Conservation (phyloP, 2,888 invertebrate genomes). For the Ecliptopera silaceata region DNA sequence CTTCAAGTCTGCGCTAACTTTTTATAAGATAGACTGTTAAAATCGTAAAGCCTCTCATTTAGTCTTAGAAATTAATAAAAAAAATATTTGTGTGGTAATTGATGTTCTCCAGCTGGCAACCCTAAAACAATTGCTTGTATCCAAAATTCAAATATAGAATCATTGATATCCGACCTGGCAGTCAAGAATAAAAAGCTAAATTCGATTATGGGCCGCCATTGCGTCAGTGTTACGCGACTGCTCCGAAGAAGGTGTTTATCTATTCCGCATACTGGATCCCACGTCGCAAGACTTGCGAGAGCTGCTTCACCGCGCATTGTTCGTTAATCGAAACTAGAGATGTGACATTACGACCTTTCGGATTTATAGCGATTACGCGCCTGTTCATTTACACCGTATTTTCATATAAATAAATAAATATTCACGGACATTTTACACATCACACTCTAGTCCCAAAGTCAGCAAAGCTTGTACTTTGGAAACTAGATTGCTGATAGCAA, state of each 20-base stretch:
- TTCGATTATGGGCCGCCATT: slow-evolving; percentile 33
- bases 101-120: slow-evolving; percentile 3
- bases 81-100: too few species aligned
- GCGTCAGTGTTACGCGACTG: slow-evolving; percentile 35
- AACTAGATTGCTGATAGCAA: too few species aligned
- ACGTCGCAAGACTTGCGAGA: slow-evolving; percentile 28
- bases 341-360: slow-evolving; percentile 25
- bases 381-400: background rate
- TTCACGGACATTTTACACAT: too few species aligned
- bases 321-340: slow-evolving; percentile 47
- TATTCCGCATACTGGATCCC: slow-evolving; percentile 37
- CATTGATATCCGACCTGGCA: background rate
- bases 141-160: slow-evolving; percentile 6
- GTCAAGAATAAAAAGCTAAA: slow-evolving; percentile 12
- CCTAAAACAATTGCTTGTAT: background rate
- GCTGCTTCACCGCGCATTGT: slow-evolving; percentile 31
- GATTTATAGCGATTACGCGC: slow-evolving; percentile 2
- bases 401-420: too few species aligned
- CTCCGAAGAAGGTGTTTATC: slow-evolving; percentile 33
- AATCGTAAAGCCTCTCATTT: too few species aligned
- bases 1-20: too few species aligned
- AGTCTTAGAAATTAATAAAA: too few species aligned
- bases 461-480: background rate
- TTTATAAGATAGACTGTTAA: too few species aligned
- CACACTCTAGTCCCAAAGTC: too few species aligned